Conservation (phyloP, 2,113 vertebrate species). For the Neotragus moschatus region DNA sequence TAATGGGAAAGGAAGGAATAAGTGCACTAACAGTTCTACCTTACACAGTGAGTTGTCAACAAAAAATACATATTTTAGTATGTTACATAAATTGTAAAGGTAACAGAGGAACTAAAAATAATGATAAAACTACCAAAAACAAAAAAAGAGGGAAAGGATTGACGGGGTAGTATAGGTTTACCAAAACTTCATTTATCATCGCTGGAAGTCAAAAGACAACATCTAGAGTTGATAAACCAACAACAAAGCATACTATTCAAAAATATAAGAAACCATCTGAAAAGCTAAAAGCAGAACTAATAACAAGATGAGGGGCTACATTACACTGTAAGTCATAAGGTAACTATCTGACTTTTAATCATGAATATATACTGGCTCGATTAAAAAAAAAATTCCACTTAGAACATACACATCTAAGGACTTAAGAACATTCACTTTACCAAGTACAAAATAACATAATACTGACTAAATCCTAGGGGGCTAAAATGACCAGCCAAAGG, state of each 20-base stretch:
- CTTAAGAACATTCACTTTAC: neutral
- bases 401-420: neutral
- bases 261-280: neutral
- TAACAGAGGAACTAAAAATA: constrained; percentile 11
- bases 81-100: neutral
- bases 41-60: neutral
- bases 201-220: neutral
- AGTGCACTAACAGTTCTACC: neutral
- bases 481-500: neutral
- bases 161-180: neutral
- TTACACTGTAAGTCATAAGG: neutral
- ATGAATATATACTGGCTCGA: neutral
- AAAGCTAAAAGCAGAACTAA: neutral
- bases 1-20: neutral
- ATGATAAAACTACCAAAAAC: neutral
- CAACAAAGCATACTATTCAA: neutral
- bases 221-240: neutral
- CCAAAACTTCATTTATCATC: neutral
- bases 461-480: neutral
- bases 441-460: neutral
- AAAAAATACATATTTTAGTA: neutral
- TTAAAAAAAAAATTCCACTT: neutral
- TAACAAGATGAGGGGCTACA: neutral
- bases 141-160: neutral
- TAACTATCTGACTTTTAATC: neutral